phyloP scores from a whole-genome alignment of 2,797 vertebrate species.

The Phrynocephalus guinanensis region DNA sequence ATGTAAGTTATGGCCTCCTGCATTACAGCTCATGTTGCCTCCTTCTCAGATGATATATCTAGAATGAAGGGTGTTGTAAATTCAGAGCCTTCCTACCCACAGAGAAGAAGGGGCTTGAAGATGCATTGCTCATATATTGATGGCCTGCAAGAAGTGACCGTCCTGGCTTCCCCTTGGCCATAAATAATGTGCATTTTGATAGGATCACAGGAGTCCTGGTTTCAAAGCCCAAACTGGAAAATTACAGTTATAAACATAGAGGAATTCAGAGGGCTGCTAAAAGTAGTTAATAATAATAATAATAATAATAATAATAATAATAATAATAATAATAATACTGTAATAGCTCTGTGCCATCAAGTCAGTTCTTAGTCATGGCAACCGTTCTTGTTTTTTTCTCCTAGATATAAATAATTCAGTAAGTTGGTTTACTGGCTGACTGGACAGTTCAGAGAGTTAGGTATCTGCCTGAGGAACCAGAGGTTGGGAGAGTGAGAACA shows the following conservation, averaged over 20 bases:
- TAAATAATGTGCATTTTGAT: conserved; percentile 37
- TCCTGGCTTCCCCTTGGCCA: conserved; percentile 11
- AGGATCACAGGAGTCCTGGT: background rate
- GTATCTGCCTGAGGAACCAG: too few species aligned
- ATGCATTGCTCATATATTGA: conserved; percentile 20
- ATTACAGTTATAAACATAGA: too few species aligned
- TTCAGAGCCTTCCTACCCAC: conserved; percentile 9
- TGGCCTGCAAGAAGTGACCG: conserved; percentile 16
- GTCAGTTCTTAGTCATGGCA: too few species aligned
- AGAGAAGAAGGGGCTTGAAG: conserved; percentile 11
- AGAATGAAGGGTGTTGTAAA: rapidly evolving
- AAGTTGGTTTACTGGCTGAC: too few species aligned
- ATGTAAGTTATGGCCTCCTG: background rate
- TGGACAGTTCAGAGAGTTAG: too few species aligned
- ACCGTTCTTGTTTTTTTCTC: too few species aligned
- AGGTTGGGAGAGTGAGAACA: too few species aligned
- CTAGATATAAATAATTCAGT: too few species aligned
- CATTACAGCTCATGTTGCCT: conserved; percentile 38
- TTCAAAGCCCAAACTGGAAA: background rate
- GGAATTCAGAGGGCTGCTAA: background rate
- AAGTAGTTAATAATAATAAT: background rate
- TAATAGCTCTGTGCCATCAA: too few species aligned
- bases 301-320: too few species aligned
- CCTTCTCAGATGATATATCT: background rate
- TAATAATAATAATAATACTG: too few species aligned